Evolutionary conservation across 2,888 invertebrate species (phyloP), one percentile per base, ranked within the genome.

Genomic region (Apotomis betuletana): DNA sequence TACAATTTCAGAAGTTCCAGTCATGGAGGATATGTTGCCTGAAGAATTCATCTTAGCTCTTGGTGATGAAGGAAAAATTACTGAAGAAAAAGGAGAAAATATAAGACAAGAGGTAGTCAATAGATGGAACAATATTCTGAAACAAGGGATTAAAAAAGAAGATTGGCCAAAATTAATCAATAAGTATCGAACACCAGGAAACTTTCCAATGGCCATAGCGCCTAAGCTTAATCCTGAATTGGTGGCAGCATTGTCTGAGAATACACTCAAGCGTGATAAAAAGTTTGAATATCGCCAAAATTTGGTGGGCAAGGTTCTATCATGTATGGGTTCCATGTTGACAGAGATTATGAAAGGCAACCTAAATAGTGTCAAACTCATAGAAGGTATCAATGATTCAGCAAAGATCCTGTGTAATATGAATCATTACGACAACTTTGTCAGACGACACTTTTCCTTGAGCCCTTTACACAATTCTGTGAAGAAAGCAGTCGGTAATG

Each of bases 341-440:
- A 60, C 46, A 4, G 60, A 44, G 2, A 59, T 59, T 6, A 59
- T 59, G 59, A 59, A 59, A 13, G 59, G 59, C 5, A 59, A 59
- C 10, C 3, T 59, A 44, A 59, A 59, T 13, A 59, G 59, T 44
- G 13, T 44, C 59, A 59, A 59, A 44, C 44, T 44, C 2, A 59
- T 59, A 6, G 59, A 59, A n/a, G 59, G 44, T n/a, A 59, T 59
- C 6, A 59, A 59, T 44, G 44, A 59, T 13, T 59, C 59, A 0
- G 59, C 41, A 5, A 59, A 59, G 59, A 44, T 59, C 13, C 44
- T 59, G 9, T 59, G 59, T n/a, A 59, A 59, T n/a, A 44, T 59
- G 59, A 44, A 59, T 13, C 44, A 59, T 13, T 59, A 59, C 44
- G 59, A 59, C 59, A 59, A 59, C 8, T 10, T 59, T 44, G 44